Percentiles rank a stretch among this genome's conserved stretches.
These are phyloP conservation scores for Digitonthophagus gazella DNA, from an alignment of 2,888 invertebrate species.

Conservation along the genomic window DNA sequence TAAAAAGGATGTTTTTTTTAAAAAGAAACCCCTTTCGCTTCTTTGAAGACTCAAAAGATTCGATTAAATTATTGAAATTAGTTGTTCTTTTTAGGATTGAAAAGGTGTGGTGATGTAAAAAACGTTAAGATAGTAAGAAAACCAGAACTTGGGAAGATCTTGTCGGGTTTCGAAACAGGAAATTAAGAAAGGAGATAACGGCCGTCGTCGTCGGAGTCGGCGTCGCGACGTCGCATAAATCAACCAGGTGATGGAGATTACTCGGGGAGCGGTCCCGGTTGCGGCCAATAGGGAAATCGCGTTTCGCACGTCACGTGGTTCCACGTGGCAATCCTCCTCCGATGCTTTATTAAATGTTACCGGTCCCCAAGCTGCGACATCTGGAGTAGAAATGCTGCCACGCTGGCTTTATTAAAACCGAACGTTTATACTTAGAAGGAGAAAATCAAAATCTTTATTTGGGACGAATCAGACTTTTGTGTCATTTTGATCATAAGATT, in stretches of 20 bases:
- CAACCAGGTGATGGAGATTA: slow-evolving; percentile 16
- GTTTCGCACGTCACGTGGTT: slow-evolving; percentile 10
- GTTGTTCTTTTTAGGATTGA: slow-evolving; percentile 4
- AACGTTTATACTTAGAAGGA: neutral
- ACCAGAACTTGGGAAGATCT: neutral
- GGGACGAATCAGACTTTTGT: too few relatives aligned
- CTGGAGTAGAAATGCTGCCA: slow-evolving; percentile 2
- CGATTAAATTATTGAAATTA: slow-evolving; percentile 4
- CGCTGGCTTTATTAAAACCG: slow-evolving; percentile 11
- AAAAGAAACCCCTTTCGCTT: neutral
- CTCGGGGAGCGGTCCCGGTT: neutral
- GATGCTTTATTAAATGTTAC: slow-evolving; percentile 14
- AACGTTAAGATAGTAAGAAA: neutral
- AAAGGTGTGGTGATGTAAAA: too few relatives aligned
- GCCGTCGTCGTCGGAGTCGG: neutral
- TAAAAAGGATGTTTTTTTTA: neutral
- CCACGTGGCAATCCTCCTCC: too few relatives aligned
- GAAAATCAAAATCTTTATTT: too few relatives aligned
- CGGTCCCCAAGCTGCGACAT: slow-evolving; percentile 8
- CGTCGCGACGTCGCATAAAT: slow-evolving; percentile 10
- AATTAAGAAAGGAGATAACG: neutral
- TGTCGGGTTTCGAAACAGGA: neutral
- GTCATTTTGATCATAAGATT: too few relatives aligned
- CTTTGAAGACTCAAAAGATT: too few relatives aligned
- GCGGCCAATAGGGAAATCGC: slow-evolving; percentile 10